Conservation (phyloP, 1,140 invertebrate species). For the Trachelipus rathkii region DNA sequence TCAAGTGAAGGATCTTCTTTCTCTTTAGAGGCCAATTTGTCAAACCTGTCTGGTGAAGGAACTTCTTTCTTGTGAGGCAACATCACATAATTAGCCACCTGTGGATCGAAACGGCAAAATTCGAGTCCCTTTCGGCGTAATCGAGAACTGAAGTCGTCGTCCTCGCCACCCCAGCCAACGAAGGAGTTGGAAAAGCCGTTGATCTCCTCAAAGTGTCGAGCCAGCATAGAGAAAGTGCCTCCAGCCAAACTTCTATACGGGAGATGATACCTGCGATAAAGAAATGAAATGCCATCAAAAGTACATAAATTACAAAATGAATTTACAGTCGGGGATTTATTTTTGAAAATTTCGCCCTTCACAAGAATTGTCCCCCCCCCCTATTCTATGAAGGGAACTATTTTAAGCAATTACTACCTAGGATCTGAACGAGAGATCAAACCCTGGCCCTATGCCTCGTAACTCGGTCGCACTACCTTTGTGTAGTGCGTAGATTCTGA, state of each 20-base stretch:
- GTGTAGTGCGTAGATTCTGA: too few relatives aligned
- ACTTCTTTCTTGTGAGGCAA: slow-evolving; percentile 30
- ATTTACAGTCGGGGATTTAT: slow-evolving; percentile 55
- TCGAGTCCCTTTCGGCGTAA: slow-evolving; percentile 56
- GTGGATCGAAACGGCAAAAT: slow-evolving; percentile 66
- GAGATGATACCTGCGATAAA: slow-evolving; percentile 67
- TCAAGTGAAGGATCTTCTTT: neutral
- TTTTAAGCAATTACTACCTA: too few relatives aligned
- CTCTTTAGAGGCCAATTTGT: neutral
- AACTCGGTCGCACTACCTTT: too few relatives aligned
- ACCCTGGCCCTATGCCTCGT: too few relatives aligned
- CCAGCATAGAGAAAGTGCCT: slow-evolving; percentile 59
- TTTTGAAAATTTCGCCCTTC: too few relatives aligned
- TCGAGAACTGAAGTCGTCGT: slow-evolving; percentile 67
- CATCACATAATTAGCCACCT: slow-evolving; percentile 56
- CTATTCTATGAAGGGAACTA: neutral
- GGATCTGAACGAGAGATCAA: too few relatives aligned
- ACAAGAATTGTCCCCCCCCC: too few relatives aligned
- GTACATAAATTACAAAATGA: slow-evolving; percentile 77
- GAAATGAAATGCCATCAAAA: slow-evolving; percentile 83
- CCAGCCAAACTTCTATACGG: slow-evolving; percentile 58
- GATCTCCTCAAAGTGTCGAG: slow-evolving; percentile 59
- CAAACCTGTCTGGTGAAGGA: slow-evolving; percentile 7
- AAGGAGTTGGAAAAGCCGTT: slow-evolving; percentile 67
- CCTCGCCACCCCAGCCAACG: slow-evolving; percentile 65